A percentile compares a stretch with the other conserved stretches of the same genome.
Conservation (phyloP, 1,140 invertebrate species). For the Heliconius congener region DNA sequence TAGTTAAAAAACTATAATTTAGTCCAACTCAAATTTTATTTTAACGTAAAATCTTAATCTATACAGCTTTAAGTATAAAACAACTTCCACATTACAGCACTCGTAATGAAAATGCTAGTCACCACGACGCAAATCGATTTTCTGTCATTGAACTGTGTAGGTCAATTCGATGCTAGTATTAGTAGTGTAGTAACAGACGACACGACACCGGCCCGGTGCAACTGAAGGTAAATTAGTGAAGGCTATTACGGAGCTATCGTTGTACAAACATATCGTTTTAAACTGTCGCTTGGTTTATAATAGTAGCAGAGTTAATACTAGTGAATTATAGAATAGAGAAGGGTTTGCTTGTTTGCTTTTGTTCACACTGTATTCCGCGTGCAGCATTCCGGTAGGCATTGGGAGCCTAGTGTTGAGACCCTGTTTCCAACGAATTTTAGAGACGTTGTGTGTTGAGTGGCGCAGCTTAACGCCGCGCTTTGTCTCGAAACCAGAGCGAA, state of each 20-base stretch:
- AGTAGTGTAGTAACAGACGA: background rate
- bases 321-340: background rate
- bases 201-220: background rate
- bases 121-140: constrained; percentile 17
- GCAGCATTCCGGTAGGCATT: too few species aligned
- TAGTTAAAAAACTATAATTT: too few species aligned
- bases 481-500: too few species aligned
- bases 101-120: constrained; percentile 11
- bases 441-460: too few species aligned
- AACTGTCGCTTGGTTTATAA: background rate
- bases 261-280: constrained; percentile 12
- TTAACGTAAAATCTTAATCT: too few species aligned
- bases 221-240: constrained; percentile 16
- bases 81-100: background rate
- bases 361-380: too few species aligned
- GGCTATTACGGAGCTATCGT: background rate
- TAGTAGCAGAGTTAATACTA: background rate
- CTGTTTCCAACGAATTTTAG: too few species aligned
- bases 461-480: too few species aligned
- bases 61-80: too few species aligned
- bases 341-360: too few species aligned
- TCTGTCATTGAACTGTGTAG: constrained; percentile 23
- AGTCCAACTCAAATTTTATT: too few species aligned
- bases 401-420: too few species aligned
- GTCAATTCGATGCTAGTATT: constrained; percentile 14